phyloP scores from a whole-genome alignment of 2,888 invertebrate genomes.

The Glyphotaelius pellucidus region DNA sequence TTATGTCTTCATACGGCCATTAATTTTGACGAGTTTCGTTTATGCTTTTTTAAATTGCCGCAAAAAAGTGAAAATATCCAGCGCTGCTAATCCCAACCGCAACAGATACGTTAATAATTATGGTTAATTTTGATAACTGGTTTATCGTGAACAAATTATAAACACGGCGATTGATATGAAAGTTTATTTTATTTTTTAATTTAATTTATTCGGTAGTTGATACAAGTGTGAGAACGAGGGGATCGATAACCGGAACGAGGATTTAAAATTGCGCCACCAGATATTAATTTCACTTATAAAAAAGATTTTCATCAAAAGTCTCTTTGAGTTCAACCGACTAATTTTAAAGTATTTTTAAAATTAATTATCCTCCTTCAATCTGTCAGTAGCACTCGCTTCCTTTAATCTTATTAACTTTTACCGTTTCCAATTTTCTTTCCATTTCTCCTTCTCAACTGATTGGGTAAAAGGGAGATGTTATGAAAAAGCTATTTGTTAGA shows the following conservation, averaged over 20 bases:
- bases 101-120: not conserved
- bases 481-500: not conserved
- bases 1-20: not conserved
- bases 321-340: not conserved
- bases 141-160: not conserved
- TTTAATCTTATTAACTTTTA: not conserved
- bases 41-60: not conserved
- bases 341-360: not conserved
- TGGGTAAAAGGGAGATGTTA: not conserved
- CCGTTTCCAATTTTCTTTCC: not conserved
- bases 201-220: constrained; percentile 3
- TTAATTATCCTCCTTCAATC: not conserved
- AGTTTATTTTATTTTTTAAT: constrained; percentile 28
- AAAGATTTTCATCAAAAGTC: not conserved
- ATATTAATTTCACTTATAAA: not conserved
- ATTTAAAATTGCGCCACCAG: not conserved
- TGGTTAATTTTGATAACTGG: not conserved
- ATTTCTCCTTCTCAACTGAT: not conserved
- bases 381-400: not conserved
- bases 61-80: not conserved
- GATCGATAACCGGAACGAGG: constrained; percentile 35
- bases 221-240: constrained; percentile 19
- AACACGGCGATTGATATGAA: constrained; percentile 24
- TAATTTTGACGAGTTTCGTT: not conserved
- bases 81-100: not conserved